Percentiles rank a stretch among this genome's conserved stretches.
phyloP scores from a whole-genome alignment of 2,888 invertebrate genomes.

The Agriopis leucophaearia region DNA sequence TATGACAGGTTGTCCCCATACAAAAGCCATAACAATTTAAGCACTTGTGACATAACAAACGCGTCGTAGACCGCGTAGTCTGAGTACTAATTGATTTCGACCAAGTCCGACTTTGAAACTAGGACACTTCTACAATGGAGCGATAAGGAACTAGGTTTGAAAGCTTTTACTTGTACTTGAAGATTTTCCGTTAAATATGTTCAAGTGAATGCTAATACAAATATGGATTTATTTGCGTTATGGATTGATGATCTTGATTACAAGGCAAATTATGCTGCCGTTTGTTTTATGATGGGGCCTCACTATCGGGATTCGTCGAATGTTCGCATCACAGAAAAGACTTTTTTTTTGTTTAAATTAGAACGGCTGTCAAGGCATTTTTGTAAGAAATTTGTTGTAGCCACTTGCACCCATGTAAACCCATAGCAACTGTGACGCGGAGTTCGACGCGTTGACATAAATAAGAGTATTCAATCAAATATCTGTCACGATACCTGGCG shows the following conservation, averaged over 20 bases:
- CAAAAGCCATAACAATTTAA: slow-evolving; percentile 25
- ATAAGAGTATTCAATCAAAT: too few species aligned
- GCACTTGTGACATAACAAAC: slow-evolving; percentile 2
- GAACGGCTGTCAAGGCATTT: too few species aligned
- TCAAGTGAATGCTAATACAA: slow-evolving; percentile 24
- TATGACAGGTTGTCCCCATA: slow-evolving; percentile 30
- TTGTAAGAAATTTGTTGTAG: too few species aligned
- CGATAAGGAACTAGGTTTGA: slow-evolving; percentile 50
- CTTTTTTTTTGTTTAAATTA: too few species aligned
- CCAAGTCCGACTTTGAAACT: slow-evolving; percentile 51
- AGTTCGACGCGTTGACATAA: too few species aligned
- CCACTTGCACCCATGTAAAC: too few species aligned
- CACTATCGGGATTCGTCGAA: too few species aligned
- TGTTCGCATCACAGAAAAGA: too few species aligned
- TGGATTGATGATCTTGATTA: slow-evolving; percentile 19
- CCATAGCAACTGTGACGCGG: too few species aligned
- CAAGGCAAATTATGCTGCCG: background rate
- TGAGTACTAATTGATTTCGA: slow-evolving; percentile 57
- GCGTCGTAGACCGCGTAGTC: slow-evolving; percentile 24
- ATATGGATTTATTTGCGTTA: slow-evolving; percentile 23
- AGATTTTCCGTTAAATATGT: slow-evolving; percentile 43
- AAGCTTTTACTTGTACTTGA: slow-evolving; percentile 44
- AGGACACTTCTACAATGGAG: slow-evolving; percentile 50
- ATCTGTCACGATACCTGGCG: too few species aligned
- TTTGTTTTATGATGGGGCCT: too few species aligned